Base-by-base conservation (phyloP, 2,797 vertebrate species). In the Limnodromus scolopaceus region DNA sequence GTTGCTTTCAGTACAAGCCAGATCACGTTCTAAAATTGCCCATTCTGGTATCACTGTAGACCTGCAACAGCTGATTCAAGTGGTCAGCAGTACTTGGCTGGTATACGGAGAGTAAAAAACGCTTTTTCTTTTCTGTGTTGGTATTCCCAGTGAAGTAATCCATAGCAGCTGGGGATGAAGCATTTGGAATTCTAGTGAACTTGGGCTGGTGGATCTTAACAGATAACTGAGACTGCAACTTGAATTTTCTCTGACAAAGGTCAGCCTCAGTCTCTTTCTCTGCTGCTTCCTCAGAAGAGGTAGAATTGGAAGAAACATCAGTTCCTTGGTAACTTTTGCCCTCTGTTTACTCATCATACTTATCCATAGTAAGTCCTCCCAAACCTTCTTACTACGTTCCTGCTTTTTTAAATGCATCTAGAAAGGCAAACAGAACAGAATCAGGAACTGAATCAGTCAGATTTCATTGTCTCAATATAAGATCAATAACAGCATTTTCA, bases 401-500 rank as follows among this genome's bases (percentile, higher is more conserved):
- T 74, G 8, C 22, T 64, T 87, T 85, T 88, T 68, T 27, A 72
- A 75, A 87, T 55, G 16, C 45, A 46, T 61, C 39, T 72, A 81
- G 70, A 91, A 92, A 89, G 81, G 80, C 51, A 68, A 94, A 2
- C 20, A 80, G 93, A 96, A 77, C 34, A 93, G 86, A 95, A 95
- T 76, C 66, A 94, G 70, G 76, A 71, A 84, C 32, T 36, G 64
- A 84, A 71, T 91, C 82, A 92, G 81, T 95, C 19, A 94, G 43
- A 92, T 96, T 80, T 92, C 43, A 64, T 89, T 91, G 74, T 94
- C 86, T 87, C 60, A 74, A 89, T 92, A 46, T 53, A 51, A 92
- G 86, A 95, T 97, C 24, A 4, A 96, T 97, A 95, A 71, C 48
- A 88, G 38, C n/a, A 49, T 91, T 96, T 96, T 92, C 55, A 92